Conservation (phyloP, 1,140 invertebrate species). For the Neotoxoptera formosana region DNA sequence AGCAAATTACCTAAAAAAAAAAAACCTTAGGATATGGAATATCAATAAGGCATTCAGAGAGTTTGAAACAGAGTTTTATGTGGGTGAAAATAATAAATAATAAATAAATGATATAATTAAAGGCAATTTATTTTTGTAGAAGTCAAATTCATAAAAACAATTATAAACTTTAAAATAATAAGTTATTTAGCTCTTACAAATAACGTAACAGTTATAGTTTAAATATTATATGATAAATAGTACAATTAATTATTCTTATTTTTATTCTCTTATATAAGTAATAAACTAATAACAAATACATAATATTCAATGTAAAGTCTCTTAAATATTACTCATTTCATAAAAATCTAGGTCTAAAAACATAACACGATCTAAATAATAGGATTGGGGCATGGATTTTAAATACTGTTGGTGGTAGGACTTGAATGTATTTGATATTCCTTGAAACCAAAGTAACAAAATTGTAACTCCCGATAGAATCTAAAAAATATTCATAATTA, state of each 20-base stretch:
- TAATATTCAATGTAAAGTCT: background rate
- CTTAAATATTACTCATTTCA: background rate
- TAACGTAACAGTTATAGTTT: background rate
- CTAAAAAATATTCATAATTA: background rate
- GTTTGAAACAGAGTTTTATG: background rate
- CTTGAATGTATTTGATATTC: background rate
- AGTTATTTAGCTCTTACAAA: background rate
- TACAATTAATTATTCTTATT: too few relatives aligned
- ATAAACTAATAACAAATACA: background rate
- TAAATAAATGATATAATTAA: background rate
- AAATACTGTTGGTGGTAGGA: background rate
- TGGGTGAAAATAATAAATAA: background rate
- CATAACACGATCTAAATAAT: background rate
- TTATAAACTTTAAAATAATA: background rate
- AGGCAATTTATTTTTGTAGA: background rate
- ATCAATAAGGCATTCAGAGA: background rate
- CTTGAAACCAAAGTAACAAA: background rate
- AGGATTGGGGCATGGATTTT: background rate
- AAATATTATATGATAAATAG: too few relatives aligned
- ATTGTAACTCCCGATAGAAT: background rate
- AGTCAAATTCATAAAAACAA: background rate
- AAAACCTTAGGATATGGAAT: background rate
- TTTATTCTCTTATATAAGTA: too few relatives aligned
- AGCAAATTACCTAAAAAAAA: too few relatives aligned
- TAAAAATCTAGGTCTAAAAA: slow-evolving; percentile 10